Evolutionary conservation across 2,113 vertebrate species (phyloP), one percentile per base, ranked within the genome.

Genomic region (Hiodon tergisus): DNA sequence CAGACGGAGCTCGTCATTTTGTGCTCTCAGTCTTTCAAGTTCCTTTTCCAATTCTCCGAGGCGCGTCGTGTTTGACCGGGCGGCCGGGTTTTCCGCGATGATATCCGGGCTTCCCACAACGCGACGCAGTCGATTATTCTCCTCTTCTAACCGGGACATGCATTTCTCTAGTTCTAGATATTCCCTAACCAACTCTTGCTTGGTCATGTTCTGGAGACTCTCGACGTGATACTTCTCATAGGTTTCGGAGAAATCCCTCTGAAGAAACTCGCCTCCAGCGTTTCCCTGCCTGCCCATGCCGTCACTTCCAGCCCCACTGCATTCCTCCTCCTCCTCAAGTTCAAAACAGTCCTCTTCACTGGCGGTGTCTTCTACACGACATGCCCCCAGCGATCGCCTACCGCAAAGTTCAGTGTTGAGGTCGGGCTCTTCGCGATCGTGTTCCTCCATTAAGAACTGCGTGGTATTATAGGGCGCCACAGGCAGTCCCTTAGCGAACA

Each of bases 361-460:
- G 50, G 92, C 93, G 0, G 88, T 88, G 78, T 92, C 90, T 71
- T 92, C 90, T 69, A 85, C 76, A 75, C 88, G 86, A 0, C 84
- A 86, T 67, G 90, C 78, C 54, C 88, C 91, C 0, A 86, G 82
- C 9, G 81, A 75, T 4, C 89, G 87, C 77, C 89, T 87, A 47
- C 88, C 85, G 81, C 87, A 93, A 54, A 92, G 86, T 78, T 93
- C 94, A 0, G 95, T 95, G 82, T 98, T 98, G 67, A 98, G 92
- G 75, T 99, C 96, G 0, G 97, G 96, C 81, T 99, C 97, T 87
- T 97, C 94, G 13, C 95, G 95, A 83, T 98, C 95, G 79, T 99
- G 97, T 73, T 98, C 96, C 73, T 99, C 97, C 97, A 99, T 99
- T n/a, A 99, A 89, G 85, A 98, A 99, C 90, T 98, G 97, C 3